Evolutionary conservation across 2,113 vertebrate genomes (phyloP), one percentile per base, ranked within the genome.

Genomic region (Chroicocephalus ridibundus): DNA sequence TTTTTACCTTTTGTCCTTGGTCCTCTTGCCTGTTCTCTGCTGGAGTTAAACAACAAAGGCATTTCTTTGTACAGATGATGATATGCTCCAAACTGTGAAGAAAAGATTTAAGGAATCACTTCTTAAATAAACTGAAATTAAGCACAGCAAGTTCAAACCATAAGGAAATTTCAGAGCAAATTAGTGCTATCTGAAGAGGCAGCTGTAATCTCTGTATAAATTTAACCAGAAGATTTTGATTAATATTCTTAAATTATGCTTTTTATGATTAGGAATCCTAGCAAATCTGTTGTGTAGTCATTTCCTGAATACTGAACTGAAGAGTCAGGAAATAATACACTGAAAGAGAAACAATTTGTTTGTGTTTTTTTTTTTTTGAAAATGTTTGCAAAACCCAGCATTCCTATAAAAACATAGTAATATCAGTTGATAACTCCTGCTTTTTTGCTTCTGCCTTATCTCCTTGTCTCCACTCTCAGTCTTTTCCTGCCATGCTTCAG

Each of bases 1-100:
- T 78, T 94, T 74, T 95, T 89, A 62, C 91, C 64, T 95, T 92
- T 93, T 89, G 90, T 87, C 74, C 72, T 94, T 82, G 76, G 16
- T 90, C 34, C 27, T 74, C 83, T 83, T 82, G 69, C 44, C 34
- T 81, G 62, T 71, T 92, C 70, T 91, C 89, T 82, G 70, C 90
- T 95, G 89, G 91, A 91, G 38, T 81, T 72, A 66, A 91, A 82
- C 69, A 86, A 80, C 75, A 91, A 86, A 82, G 86, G 22, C 24
- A 51, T 71, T 89, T 93, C 62, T 57, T 82, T 51, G 52, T 71
- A 44, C 32, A 72, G 65, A 64, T 1, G 16, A 82, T 2, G 5
- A 19, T 51, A 34, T 64, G 44, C 51, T 92, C 65, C 64, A 84
- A 78, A 95, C 51, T 68, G 60, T 51, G 83, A 75, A 78, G 32